Base-by-base conservation (phyloP, 2,888 invertebrate genomes). In the Unio delphinus region DNA sequence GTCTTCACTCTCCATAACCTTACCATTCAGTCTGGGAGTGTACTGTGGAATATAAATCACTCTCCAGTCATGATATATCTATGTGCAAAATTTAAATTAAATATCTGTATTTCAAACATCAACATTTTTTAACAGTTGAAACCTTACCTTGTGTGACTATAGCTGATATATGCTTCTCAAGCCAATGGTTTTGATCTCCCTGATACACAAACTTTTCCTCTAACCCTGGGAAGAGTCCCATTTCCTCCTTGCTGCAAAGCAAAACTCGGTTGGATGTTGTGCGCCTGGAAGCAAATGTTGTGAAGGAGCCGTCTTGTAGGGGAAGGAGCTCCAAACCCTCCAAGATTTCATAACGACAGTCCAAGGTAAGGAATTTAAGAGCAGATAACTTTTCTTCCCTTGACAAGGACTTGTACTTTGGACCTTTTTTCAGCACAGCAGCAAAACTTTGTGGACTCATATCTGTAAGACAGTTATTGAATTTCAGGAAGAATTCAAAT, bases 141-240 rank as follows among this genome's bases (percentile, higher is more conserved):
- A 3, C 11, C 54, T 62, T 66, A 70, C 66, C 58, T 58, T 63
- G 55, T 17, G 30, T n/a, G 18, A 59, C 59, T 17, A 70, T 65
- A 8, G n/a, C 28, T 18, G 4, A n/a, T 26, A 70, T 18, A 3
- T 30, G 23, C 15, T 34, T 58, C 23, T 55, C 18, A 11, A 66
- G 17, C 45, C 45, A 45, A 45, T 15, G 15, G 23, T 70, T 65
- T 3, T 65, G 11, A 8, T 58, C 65, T 45, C n/a, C 15, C 17
- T n/a, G 60, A 8, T 57, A 55, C 30, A 76, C 61, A 28, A 73
- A 64, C 8, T 11, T 26, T 4, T 68, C 65, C 56, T 73, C 72
- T 26, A 72, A 65, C 6, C 75, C 73, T 15, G 74, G 72, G 61
- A 80, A 69, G 30, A 80, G 26, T 30, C 58, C 23, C n/a, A 63